phyloP scores from a whole-genome alignment of 2,797 vertebrate genomes.

The Harpagifer antarcticus region DNA sequence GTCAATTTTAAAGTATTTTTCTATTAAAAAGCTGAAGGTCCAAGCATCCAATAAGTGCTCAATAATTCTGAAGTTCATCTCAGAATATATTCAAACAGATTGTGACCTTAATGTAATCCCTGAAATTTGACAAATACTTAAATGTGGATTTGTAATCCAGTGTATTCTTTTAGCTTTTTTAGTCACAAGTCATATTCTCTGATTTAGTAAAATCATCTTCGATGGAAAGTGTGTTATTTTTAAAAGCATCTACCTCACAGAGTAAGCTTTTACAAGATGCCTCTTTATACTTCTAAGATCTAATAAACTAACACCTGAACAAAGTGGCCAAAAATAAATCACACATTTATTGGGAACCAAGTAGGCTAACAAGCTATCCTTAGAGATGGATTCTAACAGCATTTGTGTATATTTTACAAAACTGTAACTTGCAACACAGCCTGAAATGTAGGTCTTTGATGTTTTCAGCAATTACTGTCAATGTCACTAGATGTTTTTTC shows the following conservation, averaged over 20 bases:
- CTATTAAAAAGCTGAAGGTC: neutral
- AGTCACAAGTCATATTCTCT: neutral
- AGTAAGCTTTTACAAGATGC: constrained; percentile 8
- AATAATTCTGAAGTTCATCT: neutral
- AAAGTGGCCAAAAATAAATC: constrained; percentile 18
- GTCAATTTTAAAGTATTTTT: neutral
- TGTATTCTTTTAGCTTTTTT: neutral
- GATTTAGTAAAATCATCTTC: neutral
- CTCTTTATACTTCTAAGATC: constrained; percentile 24
- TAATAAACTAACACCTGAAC: constrained; percentile 12
- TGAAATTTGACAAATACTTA: neutral
- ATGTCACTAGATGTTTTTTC: neutral
- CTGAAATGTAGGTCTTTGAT: neutral
- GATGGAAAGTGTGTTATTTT: constrained; percentile 9
- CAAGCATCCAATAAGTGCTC: neutral
- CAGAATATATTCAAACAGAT: neutral
- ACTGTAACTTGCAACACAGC: neutral
- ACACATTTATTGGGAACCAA: neutral
- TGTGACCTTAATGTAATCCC: too few species aligned
- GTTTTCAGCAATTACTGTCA: constrained; percentile 12
- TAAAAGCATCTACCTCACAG: constrained; percentile 5
- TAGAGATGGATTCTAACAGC: constrained; percentile 12
- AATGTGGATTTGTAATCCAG: neutral
- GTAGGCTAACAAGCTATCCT: neutral
- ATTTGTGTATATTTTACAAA: neutral